phyloP scores from a whole-genome alignment of 2,797 vertebrate genomes.

The Neoniphon sammara region DNA sequence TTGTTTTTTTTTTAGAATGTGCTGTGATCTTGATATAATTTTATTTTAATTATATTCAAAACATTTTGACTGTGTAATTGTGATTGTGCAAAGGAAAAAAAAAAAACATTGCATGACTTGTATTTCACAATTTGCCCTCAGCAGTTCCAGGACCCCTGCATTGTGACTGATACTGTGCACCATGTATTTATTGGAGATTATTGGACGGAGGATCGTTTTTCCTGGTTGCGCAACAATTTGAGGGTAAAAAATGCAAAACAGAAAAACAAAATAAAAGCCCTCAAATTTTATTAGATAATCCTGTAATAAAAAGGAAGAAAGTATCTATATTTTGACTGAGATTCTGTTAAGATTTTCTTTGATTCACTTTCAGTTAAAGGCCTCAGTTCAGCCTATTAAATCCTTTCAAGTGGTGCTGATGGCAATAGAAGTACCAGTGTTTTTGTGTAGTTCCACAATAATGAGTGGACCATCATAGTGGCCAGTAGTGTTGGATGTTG shows the following conservation, averaged over 20 bases:
- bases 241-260: slow-evolving; percentile 12
- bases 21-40: background rate
- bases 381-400: slow-evolving; percentile 61
- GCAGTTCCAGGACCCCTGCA: background rate
- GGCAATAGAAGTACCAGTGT: slow-evolving; percentile 55
- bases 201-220: background rate
- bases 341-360: slow-evolving; percentile 15
- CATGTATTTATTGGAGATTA: slow-evolving; percentile 22
- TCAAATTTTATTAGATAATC: slow-evolving; percentile 9
- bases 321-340: too few relatives aligned
- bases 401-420: slow-evolving; percentile 59
- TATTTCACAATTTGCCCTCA: too few relatives aligned
- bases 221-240: slow-evolving; percentile 10
- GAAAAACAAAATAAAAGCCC: background rate
- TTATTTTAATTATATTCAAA: background rate
- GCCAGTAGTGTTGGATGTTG: slow-evolving; percentile 41
- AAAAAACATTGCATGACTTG: background rate
- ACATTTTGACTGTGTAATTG: background rate
- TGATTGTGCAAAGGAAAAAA: background rate
- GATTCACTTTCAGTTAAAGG: slow-evolving; percentile 48
- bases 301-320: slow-evolving; percentile 1
- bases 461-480: slow-evolving; percentile 60
- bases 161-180: background rate
- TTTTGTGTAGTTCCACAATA: slow-evolving; percentile 63
- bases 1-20: too few relatives aligned